phyloP scores from a whole-genome alignment of 2,113 vertebrate species.

The Callionymus lyra region DNA sequence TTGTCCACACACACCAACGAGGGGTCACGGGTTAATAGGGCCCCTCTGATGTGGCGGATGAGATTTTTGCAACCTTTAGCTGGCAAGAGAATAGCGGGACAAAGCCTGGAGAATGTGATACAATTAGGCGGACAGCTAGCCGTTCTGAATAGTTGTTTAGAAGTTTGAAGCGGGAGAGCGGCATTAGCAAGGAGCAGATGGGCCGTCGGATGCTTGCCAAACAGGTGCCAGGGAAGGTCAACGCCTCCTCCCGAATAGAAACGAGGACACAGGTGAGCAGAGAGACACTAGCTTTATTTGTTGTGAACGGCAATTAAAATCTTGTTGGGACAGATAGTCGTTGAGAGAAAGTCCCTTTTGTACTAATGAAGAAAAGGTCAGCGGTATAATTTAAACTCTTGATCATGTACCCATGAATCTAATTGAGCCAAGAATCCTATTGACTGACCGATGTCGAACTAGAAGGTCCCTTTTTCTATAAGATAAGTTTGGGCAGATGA shows the following conservation, averaged over 20 bases:
- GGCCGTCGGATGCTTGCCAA: slow-evolving; percentile 66
- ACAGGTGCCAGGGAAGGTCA: slow-evolving; percentile 48
- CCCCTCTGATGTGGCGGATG: slow-evolving; percentile 83
- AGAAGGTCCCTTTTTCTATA: slow-evolving; percentile 26
- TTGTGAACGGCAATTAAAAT: slow-evolving; percentile 49
- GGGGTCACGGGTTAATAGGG: slow-evolving; percentile 90
- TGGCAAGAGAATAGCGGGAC: slow-evolving; percentile 68
- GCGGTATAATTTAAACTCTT: too few species aligned
- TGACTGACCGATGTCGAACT: slow-evolving; percentile 24
- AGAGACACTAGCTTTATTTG: slow-evolving; percentile 27
- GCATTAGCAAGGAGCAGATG: slow-evolving; percentile 71
- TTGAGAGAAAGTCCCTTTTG: slow-evolving; percentile 46
- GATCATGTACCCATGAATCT: slow-evolving; percentile 24
- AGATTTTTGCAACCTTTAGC: slow-evolving; percentile 87
- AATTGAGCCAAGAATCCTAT: slow-evolving; percentile 16
- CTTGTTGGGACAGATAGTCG: slow-evolving; percentile 47
- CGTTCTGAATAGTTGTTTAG: slow-evolving; percentile 67
- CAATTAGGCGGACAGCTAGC: slow-evolving; percentile 84
- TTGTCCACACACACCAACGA: slow-evolving; percentile 78
- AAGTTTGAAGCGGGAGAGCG: slow-evolving; percentile 64
- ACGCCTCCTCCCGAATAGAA: slow-evolving; percentile 23
- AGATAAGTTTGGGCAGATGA: slow-evolving; percentile 38
- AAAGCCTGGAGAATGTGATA: slow-evolving; percentile 91
- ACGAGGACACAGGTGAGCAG: slow-evolving; percentile 52
- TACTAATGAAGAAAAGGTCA: slow-evolving; percentile 51